Conservation (phyloP, 2,888 invertebrate genomes). For the Temnothorax unifasciatus region DNA sequence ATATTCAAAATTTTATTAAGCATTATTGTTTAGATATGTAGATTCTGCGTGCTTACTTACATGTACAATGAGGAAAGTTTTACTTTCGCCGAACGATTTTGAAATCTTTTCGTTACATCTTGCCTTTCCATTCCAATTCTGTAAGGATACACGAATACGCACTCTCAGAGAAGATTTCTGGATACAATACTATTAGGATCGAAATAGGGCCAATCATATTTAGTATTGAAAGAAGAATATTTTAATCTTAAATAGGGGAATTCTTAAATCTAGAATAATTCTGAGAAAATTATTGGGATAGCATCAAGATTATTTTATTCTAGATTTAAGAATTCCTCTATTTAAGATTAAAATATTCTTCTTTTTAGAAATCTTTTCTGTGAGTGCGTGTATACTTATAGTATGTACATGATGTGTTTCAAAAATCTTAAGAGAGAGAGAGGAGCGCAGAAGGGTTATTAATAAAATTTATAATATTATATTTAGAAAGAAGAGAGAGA, state of each 20-base stretch:
- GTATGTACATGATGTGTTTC: not conserved
- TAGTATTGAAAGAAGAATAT: no score
- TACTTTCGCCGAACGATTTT: constrained; percentile 66
- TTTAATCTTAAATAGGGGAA: no score
- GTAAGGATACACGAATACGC: not conserved
- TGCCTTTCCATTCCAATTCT: constrained; percentile 58
- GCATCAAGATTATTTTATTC: no score
- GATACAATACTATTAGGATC: no score
- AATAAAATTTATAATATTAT: constrained; percentile 38
- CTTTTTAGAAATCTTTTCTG: no score
- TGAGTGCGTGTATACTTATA: not conserved
- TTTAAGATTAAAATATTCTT: no score
- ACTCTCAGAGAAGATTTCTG: no score
- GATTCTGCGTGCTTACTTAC: not conserved
- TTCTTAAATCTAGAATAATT: no score
- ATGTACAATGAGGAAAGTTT: constrained; percentile 44
- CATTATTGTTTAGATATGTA: not conserved
- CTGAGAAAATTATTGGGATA: no score
- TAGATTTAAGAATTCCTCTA: no score
- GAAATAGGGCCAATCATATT: no score
- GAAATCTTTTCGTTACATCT: constrained; percentile 39
- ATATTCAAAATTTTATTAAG: not conserved
- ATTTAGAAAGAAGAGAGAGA: not conserved
- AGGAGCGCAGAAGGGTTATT: not conserved
- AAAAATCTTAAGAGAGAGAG: constrained; percentile 39